Percentiles rank a stretch among this genome's conserved stretches.
Evolutionary conservation across 2,113 vertebrate genomes (phyloP).

Genomic region (Podilymbus podiceps): DNA sequence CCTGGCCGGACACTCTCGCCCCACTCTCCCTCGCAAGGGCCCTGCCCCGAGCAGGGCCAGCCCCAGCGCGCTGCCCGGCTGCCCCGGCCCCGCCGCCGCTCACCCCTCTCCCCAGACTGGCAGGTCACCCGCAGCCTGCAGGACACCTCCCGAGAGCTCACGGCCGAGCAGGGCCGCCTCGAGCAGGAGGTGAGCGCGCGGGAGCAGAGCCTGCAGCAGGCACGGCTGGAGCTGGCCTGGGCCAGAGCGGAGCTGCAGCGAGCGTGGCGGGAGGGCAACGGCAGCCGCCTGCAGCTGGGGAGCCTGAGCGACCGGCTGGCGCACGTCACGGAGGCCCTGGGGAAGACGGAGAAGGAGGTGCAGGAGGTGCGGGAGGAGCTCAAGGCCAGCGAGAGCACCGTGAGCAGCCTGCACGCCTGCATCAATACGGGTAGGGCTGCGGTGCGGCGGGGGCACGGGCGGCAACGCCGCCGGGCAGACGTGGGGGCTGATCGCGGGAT

Average conservation of each 20-base stretch:
- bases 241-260: neutral
- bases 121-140: neutral
- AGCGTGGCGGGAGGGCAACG: neutral
- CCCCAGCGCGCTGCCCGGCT: no score
- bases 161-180: neutral
- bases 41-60: no score
- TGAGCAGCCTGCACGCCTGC: neutral
- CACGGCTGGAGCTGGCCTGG: neutral
- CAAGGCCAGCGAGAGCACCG: neutral
- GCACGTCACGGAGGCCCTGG: no score
- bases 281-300: neutral
- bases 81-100: no score
- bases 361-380: neutral
- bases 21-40: no score
- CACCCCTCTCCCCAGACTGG: neutral
- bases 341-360: neutral
- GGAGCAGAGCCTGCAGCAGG: neutral
- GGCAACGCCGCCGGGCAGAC: neutral
- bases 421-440: neutral
- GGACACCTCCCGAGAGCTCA: neutral
- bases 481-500: accelerated
- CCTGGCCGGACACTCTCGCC: no score
- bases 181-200: neutral
- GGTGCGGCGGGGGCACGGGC: accelerated
- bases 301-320: no score